Evolutionary conservation across 2,888 invertebrate genomes (phyloP).

Genomic region (Camptogramma bilineatum): DNA sequence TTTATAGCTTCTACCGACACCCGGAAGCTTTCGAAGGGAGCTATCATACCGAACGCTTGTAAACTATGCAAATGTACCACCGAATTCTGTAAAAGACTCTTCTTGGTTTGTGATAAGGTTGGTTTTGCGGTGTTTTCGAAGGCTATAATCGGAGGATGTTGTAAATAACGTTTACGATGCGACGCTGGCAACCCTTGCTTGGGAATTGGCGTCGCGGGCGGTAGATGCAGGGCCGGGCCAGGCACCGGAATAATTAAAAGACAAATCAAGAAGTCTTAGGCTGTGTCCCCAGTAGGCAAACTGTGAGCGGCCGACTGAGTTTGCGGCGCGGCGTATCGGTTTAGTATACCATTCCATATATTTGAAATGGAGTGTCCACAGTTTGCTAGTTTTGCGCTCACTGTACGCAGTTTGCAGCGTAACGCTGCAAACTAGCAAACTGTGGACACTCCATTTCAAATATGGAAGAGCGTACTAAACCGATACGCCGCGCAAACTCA

Average conservation of each 20-base stretch:
- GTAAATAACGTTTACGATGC: slow-evolving; percentile 78
- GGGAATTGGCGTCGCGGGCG: slow-evolving; percentile 73
- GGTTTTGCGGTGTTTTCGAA: not conserved
- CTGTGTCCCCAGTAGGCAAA: no score
- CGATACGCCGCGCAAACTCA: no score
- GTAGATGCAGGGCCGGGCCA: slow-evolving; percentile 44
- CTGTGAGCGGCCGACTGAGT: no score
- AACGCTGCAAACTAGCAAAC: no score
- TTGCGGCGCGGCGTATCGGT: no score
- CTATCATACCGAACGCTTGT: slow-evolving; percentile 64
- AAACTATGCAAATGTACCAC: slow-evolving; percentile 80
- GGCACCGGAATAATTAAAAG: slow-evolving; percentile 29
- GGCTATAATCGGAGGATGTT: slow-evolving; percentile 72
- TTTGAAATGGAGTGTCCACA: no score
- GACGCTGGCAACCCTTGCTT: slow-evolving; percentile 62
- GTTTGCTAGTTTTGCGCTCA: no score
- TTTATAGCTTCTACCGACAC: slow-evolving; percentile 39
- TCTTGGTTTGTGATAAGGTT: slow-evolving; percentile 38
- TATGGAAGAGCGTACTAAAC: no score
- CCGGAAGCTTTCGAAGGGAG: slow-evolving; percentile 52
- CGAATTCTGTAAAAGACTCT: slow-evolving; percentile 7
- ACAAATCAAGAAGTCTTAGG: slow-evolving; percentile 18
- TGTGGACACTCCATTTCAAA: no score
- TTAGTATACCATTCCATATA: no score
- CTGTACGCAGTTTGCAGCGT: no score